Percentiles rank a stretch among this genome's conserved stretches.
These are phyloP conservation scores for Platypus cylindrus DNA, from an alignment of 2,888 invertebrate species.

Conservation along the genomic window DNA sequence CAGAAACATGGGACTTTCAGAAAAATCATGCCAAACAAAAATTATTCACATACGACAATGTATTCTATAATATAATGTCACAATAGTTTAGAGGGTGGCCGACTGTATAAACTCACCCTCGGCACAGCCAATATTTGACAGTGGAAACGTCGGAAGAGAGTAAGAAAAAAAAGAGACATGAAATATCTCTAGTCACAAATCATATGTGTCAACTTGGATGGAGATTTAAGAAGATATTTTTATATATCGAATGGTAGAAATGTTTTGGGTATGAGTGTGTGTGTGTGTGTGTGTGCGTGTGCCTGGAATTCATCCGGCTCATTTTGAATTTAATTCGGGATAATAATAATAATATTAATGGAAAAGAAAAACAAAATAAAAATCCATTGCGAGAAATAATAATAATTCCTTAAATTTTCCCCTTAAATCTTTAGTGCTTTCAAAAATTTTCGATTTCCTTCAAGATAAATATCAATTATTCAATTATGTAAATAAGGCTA, in stretches of 20 bases:
- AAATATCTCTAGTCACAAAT: constrained; percentile 17
- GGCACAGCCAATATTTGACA: too few relatives aligned
- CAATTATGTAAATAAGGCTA: constrained; percentile 16
- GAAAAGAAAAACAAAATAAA: too few relatives aligned
- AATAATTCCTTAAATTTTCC: too few relatives aligned
- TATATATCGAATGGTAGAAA: too few relatives aligned
- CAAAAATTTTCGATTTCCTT: constrained; percentile 15
- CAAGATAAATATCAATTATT: constrained; percentile 21
- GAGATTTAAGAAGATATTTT: constrained; percentile 13
- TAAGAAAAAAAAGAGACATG: constrained; percentile 11
- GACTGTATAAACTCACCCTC: constrained; percentile 16
- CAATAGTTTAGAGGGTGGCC: constrained; percentile 15
- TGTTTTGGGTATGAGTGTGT: too few relatives aligned
- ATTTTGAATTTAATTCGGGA: too few relatives aligned
- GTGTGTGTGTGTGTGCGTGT: too few relatives aligned
- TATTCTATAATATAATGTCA: constrained; percentile 14
- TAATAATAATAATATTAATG: too few relatives aligned
- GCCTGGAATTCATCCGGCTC: too few relatives aligned
- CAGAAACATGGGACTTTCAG: too few relatives aligned
- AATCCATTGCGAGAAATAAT: too few relatives aligned
- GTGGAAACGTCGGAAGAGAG: constrained; percentile 8
- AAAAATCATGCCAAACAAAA: too few relatives aligned
- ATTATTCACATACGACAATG: not conserved
- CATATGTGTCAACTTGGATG: constrained; percentile 16
- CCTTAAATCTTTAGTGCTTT: constrained; percentile 8